These are phyloP conservation scores for Peromyscus melanophrys DNA, from an alignment of 2,797 vertebrate genomes.

Conservation along the genomic window DNA sequence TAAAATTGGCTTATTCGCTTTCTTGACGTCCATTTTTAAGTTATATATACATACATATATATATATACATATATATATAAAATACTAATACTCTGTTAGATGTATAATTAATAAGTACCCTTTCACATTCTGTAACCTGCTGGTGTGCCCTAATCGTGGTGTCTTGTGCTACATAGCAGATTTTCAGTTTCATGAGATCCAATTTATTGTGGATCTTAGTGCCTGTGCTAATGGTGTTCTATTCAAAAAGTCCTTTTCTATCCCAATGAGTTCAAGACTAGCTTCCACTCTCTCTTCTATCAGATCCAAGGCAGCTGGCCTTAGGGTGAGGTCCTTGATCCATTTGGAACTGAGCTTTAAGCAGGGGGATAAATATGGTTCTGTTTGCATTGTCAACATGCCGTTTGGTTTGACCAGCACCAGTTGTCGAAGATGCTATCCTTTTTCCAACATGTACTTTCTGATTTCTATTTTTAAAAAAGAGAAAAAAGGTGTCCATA, in stretches of 20 bases:
- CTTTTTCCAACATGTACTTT: too few species aligned
- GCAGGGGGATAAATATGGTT: neutral
- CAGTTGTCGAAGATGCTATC: too few species aligned
- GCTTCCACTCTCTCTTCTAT: neutral
- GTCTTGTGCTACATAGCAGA: neutral
- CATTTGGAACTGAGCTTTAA: neutral
- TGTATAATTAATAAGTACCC: neutral
- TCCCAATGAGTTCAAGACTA: neutral
- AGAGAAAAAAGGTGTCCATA: too few species aligned
- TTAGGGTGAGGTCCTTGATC: neutral
- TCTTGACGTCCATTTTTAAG: neutral
- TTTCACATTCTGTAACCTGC: neutral
- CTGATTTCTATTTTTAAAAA: too few species aligned
- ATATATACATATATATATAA: neutral
- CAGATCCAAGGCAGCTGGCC: neutral
- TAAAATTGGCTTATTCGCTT: neutral
- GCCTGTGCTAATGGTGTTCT: neutral
- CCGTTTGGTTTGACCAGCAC: too few species aligned
- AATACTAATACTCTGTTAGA: neutral
- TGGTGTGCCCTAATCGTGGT: neutral
- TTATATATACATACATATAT: neutral
- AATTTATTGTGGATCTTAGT: neutral
- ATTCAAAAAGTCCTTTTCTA: neutral
- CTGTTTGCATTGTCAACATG: neutral
- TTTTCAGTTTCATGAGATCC: neutral